Percentiles rank a stretch among this genome's conserved stretches.
Evolutionary conservation across 2,113 vertebrate species (phyloP).

Genomic region (Tringa solitaria): DNA sequence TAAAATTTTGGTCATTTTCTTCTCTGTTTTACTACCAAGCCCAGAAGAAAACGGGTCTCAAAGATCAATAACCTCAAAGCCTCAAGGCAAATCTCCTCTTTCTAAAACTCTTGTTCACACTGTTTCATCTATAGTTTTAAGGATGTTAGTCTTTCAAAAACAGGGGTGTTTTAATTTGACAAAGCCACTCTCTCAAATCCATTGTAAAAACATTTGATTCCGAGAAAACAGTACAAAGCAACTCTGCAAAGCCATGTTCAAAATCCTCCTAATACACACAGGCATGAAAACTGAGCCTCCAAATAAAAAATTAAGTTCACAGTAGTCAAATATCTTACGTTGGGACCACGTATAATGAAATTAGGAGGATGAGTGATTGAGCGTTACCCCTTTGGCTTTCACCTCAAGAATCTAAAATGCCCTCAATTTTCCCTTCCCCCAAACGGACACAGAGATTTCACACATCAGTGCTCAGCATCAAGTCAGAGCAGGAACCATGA

Average conservation of each 20-base stretch:
- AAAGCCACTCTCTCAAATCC: not conserved
- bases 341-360: not conserved
- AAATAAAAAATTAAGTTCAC: not conserved
- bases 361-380: not conserved
- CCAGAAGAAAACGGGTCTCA: not conserved
- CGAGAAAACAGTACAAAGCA: not conserved
- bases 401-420: not conserved
- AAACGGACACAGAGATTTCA: not conserved
- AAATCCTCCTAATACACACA: not conserved
- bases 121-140: not conserved
- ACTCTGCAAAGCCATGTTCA: not conserved
- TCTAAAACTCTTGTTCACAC: not conserved
- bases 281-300: not conserved
- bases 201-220: not conserved
- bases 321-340: rapidly evolving
- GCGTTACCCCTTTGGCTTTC: not conserved
- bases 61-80: not conserved
- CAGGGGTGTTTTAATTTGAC: not conserved
- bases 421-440: not conserved
- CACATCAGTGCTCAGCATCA: not conserved
- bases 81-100: not conserved
- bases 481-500: not conserved
- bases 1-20: not conserved
- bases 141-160: not conserved
- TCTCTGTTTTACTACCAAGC: not conserved